These are phyloP conservation scores for Pseudococcus longispinus DNA, from an alignment of 2,888 invertebrate species.

Conservation along the genomic window DNA sequence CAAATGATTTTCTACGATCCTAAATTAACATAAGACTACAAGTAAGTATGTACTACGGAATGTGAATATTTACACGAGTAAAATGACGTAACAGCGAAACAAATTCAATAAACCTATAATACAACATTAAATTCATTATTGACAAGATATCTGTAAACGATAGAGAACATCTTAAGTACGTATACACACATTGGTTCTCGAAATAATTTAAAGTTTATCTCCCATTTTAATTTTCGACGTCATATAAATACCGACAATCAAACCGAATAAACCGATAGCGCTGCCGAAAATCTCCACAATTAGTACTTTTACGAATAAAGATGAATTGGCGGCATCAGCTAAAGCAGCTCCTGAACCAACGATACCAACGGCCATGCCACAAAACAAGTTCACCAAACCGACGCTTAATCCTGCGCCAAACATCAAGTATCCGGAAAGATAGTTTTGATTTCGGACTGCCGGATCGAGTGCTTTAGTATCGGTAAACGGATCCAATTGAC, in stretches of 20 bases:
- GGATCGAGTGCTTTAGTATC: constrained; percentile 58
- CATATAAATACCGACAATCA: constrained; percentile 98
- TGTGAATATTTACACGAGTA: constrained; percentile 34
- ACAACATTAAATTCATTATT: background rate
- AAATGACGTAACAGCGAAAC: background rate
- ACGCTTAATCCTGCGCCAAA: constrained; percentile 96
- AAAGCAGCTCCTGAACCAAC: constrained; percentile 98
- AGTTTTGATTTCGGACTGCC: constrained; percentile 71
- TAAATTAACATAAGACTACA: background rate
- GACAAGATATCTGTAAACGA: constrained; percentile 22
- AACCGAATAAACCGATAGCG: constrained; percentile 97
- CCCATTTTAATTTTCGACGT: constrained; percentile 75
- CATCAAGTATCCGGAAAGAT: constrained; percentile 73
- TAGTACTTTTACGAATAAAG: constrained; percentile 95
- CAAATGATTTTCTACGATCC: background rate
- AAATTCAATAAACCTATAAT: background rate
- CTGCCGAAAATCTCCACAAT: constrained; percentile 99
- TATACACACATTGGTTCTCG: background rate
- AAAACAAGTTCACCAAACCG: constrained; percentile 94
- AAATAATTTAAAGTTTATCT: constrained; percentile 58
- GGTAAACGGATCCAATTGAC: constrained; percentile 70
- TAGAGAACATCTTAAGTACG: background rate
- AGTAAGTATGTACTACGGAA: background rate
- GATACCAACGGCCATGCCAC: constrained; percentile 96
- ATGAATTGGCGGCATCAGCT: constrained; percentile 95